Evolutionary conservation across 2,797 vertebrate genomes (phyloP), one percentile per base, ranked within the genome.

Genomic region (Huso huso): DNA sequence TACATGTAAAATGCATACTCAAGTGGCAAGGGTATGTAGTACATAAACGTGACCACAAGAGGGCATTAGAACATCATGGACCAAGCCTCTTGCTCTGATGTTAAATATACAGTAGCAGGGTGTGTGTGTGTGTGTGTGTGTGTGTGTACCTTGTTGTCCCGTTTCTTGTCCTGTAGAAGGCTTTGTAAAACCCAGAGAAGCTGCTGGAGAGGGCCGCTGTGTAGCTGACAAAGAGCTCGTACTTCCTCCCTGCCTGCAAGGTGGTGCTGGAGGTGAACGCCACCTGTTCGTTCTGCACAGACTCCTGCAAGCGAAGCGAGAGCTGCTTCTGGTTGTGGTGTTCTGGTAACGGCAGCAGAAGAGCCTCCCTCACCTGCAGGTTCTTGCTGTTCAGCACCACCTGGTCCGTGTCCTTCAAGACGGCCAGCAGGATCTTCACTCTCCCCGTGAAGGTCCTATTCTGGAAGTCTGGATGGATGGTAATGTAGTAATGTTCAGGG

Each of bases 301-400:
- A 72, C 61, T 69, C 65, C 65, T 69, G 55, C 49, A 69, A 15
- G 7, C 13, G 64, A 10, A 72, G 63, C 23, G 60, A 59, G 48
- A 6, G 48, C 48, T 6, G 61, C 48, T n/a, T 8, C 60, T 49
- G 48, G 51, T 37, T 7, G 48, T 48, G 18, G 48, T n/a, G 9
- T 23, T 52, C 53, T 13, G 10, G 61, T 63, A 12, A 69, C 64
- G 52, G 49, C 15, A 49, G 62, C 12, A 72, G 61, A 15, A 37
- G 52, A 48, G 58, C 69, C 11, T 61, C 63, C 12, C 37, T 37
- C 2, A 73, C 58, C 11, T 11, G 18, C 49, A 70, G 72, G 11
- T 52, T 57, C 50, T 66, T 67, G 48, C 72, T 67, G 63, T 73
- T 58, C 15, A 73, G 63, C 13, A 73, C 66, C 37, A 73, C 55